Evolutionary conservation across 2,797 vertebrate species (phyloP).

Genomic region (Remorina albescens): DNA sequence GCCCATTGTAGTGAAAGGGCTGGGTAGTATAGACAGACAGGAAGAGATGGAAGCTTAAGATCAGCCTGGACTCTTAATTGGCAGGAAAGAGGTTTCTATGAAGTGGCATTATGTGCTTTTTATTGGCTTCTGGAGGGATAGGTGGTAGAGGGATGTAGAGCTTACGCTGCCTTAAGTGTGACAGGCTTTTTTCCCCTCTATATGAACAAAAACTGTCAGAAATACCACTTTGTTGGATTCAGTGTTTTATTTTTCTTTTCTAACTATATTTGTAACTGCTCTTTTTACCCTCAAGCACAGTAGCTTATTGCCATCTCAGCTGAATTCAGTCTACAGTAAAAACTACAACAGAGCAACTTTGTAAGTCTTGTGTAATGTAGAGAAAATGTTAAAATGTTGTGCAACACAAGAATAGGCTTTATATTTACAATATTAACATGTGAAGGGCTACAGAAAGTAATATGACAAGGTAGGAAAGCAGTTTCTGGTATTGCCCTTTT

Average conservation of each 20-base stretch:
- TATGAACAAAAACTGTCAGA: neutral
- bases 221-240: neutral
- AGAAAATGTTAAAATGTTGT: neutral
- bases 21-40: constrained; percentile 86
- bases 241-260: neutral
- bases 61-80: constrained; percentile 87
- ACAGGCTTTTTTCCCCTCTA: constrained; percentile 10
- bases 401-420: no score
- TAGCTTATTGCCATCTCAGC: constrained; percentile 2
- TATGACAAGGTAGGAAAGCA: constrained; percentile 24
- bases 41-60: constrained; percentile 84
- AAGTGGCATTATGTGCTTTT: constrained; percentile 86
- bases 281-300: neutral
- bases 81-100: constrained; percentile 84
- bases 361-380: neutral
- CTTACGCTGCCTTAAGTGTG: constrained; percentile 36
- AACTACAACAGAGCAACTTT: neutral
- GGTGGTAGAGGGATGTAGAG: constrained; percentile 3
- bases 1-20: constrained; percentile 86
- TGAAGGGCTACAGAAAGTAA: constrained; percentile 10
- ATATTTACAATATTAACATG: no score
- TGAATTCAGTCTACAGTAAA: neutral
- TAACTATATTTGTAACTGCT: neutral
- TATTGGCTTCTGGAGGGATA: constrained; percentile 78
- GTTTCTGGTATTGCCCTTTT: constrained; percentile 43